Evolutionary conservation across 2,113 vertebrate genomes (phyloP).

Genomic region (Monarcha castaneiventris): DNA sequence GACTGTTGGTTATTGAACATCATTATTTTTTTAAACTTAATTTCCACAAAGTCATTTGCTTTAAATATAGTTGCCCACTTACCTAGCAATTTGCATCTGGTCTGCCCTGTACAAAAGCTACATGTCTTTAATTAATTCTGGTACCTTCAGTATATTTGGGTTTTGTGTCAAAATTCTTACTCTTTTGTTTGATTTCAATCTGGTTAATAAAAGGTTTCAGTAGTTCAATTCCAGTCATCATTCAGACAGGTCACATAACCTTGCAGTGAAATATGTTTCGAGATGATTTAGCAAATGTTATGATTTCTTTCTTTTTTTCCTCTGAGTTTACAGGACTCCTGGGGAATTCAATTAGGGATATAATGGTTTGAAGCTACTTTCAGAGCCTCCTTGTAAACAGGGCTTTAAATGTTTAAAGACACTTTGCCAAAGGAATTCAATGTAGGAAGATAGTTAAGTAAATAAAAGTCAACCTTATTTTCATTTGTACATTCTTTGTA

Average conservation of each 20-base stretch:
- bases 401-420: conserved; percentile 83
- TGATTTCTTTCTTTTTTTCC: conserved; percentile 79
- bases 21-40: background rate
- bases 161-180: conserved; percentile 41
- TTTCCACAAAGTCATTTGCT: background rate
- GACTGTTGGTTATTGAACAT: background rate
- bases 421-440: conserved; percentile 79
- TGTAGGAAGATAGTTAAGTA: conserved; percentile 81
- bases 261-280: conserved; percentile 77
- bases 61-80: background rate
- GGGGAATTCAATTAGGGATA: conserved; percentile 82
- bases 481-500: conserved; percentile 77
- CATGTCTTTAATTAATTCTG: background rate
- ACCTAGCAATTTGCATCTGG: background rate
- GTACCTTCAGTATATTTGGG: conserved; percentile 26
- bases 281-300: conserved; percentile 79
- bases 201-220: conserved; percentile 68
- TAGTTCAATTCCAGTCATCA: conserved; percentile 66
- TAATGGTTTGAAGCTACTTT: conserved; percentile 84
- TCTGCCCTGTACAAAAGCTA: background rate
- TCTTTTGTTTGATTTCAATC: conserved; percentile 64
- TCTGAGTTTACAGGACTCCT: conserved; percentile 80
- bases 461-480: conserved; percentile 82
- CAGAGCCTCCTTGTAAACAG: conserved; percentile 80
- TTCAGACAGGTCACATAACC: conserved; percentile 73